Evolutionary conservation across 2,797 vertebrate species (phyloP).

Genomic region (Lepidocolaptes lacrymiger): DNA sequence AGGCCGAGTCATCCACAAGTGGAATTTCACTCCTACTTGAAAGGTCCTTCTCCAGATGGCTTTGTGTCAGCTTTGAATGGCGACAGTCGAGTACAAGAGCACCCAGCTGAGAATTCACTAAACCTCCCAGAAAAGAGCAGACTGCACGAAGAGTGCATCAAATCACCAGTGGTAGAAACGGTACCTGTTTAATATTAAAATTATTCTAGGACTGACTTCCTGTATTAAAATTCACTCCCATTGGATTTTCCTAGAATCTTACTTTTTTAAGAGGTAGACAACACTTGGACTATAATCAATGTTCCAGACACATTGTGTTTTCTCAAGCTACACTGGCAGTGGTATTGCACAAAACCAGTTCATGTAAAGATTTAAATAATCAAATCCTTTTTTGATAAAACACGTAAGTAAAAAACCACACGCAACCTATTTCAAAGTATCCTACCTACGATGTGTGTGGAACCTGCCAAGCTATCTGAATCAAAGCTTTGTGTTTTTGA

Average conservation of each 20-base stretch:
- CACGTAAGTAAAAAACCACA: conserved; percentile 59
- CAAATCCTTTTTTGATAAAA: conserved; percentile 70
- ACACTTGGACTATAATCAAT: conserved; percentile 49
- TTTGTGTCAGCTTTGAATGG: conserved; percentile 83
- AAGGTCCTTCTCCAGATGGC: conserved; percentile 87
- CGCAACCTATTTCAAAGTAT: conserved; percentile 65
- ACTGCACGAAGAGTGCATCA: conserved; percentile 88
- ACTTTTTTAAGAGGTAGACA: conserved; percentile 65
- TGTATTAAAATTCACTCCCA: conserved; percentile 60
- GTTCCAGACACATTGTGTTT: conserved; percentile 72
- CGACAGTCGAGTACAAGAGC: conserved; percentile 80
- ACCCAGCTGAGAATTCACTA: conserved; percentile 82
- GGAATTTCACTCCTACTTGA: conserved; percentile 93
- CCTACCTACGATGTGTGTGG: conserved; percentile 73
- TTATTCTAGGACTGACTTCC: conserved; percentile 59
- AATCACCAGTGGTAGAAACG: conserved; percentile 89
- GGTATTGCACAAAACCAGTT: conserved; percentile 78
- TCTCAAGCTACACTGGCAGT: conserved; percentile 69
- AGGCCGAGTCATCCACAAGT: conserved; percentile 81
- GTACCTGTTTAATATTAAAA: conserved; percentile 86
- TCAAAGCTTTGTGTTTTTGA: conserved; percentile 75
- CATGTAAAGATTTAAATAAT: conserved; percentile 72
- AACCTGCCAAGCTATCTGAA: conserved; percentile 74
- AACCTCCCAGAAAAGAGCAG: conserved; percentile 87
- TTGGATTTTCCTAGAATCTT: conserved; percentile 71